phyloP scores from a whole-genome alignment of 2,888 invertebrate species.

The Perdita meconis region DNA sequence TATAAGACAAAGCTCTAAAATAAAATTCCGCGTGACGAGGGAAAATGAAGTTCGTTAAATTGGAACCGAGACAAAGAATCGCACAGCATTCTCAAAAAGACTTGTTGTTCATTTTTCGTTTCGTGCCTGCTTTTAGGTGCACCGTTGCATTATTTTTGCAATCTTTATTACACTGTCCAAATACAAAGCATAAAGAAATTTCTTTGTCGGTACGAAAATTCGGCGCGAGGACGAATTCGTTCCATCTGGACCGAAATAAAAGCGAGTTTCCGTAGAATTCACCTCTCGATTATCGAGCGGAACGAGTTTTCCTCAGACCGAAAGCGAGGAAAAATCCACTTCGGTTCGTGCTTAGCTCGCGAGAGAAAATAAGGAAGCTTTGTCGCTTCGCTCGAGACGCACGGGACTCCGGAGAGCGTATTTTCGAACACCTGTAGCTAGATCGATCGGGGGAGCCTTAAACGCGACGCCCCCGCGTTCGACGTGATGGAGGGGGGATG shows the following conservation, averaged over 20 bases:
- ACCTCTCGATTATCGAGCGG: too few relatives aligned
- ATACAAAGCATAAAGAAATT: too few relatives aligned
- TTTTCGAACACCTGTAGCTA: conserved; percentile 67
- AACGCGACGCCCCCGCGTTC: conserved; percentile 1
- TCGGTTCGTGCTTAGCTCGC: not conserved
- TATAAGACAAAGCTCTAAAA: not conserved
- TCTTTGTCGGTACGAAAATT: too few relatives aligned
- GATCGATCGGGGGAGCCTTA: conserved; percentile 51
- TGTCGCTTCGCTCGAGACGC: not conserved
- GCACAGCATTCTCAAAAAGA: not conserved
- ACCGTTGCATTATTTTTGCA: too few relatives aligned
- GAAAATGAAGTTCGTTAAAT: not conserved
- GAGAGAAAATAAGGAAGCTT: not conserved
- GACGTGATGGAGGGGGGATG: not conserved
- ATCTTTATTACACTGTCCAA: too few relatives aligned
- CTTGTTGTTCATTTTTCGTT: too few relatives aligned
- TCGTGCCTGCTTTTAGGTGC: too few relatives aligned
- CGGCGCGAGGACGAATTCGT: too few relatives aligned
- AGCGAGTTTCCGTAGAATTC: too few relatives aligned
- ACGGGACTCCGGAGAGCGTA: conserved; percentile 12
- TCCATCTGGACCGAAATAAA: too few relatives aligned
- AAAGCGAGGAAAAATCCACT: not conserved
- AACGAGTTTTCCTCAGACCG: too few relatives aligned
- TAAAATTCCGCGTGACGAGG: not conserved
- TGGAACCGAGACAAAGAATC: not conserved